Evolutionary conservation across 2,888 invertebrate genomes (phyloP), one percentile per base, ranked within the genome.

Genomic region (Cyclophora albipunctata): DNA sequence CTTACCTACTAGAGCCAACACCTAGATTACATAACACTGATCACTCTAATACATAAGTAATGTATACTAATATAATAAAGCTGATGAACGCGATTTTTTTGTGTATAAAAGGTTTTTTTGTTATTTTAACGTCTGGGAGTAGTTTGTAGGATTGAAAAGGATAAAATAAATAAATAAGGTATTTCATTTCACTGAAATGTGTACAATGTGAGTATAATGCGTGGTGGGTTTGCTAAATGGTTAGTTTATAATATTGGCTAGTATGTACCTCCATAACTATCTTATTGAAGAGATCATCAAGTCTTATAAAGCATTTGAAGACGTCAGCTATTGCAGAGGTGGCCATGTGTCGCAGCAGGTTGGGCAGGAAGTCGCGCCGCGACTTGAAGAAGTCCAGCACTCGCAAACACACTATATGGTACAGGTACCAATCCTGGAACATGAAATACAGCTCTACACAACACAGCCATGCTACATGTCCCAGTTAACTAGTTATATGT

Each of bases 291-390:
- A 81, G 73, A 52, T 83, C 81, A 47, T 80, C 80, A 35, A 97
- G 93, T 67, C 94, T 92, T 59, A 94, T 94, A 80, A 96, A 93
- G 76, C 95, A 92, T 84, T 95, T 95, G 78, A 97, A 92, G 68
- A 97, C 92, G 91, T 98, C 98, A 91, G 97, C 96, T 71, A 98
- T 95, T 67, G 98, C 97, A 34, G 98, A 98, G 46, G 97, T 98
- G 71, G 95, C 94, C 74, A 98, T 92, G 90, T 98, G 98, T 70
- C 93, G 93, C 75, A 98, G 90, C 76, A 98, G 91, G 78, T 94
- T 92, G 62, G 95, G 93, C 77, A 98, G 91, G 90, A 97, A 97
- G 84, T 94, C 94, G 66, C 94, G 93, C 77, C 94, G 93, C 56
- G 93, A 91, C 85, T 96, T 95, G 77, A 98, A 91, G 90, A 96